A percentile compares a stretch with the other conserved stretches of the same genome.
These are phyloP conservation scores for Amiota minor DNA, from an alignment of 2,888 invertebrate genomes.

Conservation along the genomic window DNA sequence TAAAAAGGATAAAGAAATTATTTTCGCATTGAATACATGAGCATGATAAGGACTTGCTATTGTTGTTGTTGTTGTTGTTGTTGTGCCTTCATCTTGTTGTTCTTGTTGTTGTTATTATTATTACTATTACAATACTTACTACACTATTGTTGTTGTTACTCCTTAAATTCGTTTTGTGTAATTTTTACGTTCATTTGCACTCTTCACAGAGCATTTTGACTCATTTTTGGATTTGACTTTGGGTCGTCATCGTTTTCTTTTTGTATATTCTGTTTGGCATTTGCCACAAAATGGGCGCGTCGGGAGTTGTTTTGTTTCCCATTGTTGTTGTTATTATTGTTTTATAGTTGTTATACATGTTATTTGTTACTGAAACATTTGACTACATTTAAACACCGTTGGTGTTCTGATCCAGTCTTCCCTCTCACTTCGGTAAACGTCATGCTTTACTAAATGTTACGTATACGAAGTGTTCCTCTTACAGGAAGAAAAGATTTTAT, in stretches of 20 bases:
- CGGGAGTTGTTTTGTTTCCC: conserved; percentile 51
- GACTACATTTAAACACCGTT: conserved; percentile 45
- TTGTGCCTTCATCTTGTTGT: no score
- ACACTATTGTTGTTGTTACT: conserved; percentile 17
- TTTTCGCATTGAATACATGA: conserved; percentile 70
- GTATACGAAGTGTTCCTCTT: conserved; percentile 61
- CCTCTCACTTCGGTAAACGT: no score
- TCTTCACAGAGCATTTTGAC: conserved; percentile 48
- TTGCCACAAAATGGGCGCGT: conserved; percentile 46
- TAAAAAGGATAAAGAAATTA: conserved; percentile 73
- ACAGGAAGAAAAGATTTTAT: conserved; percentile 20
- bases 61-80: no score
- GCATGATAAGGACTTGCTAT: conserved; percentile 47
- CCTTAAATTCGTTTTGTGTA: conserved; percentile 56
- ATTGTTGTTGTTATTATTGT: conserved; percentile 46
- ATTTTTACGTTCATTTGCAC: conserved; percentile 54
- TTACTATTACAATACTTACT: no score
- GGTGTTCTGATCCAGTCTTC: conserved; percentile 40
- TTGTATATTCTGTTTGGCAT: conserved; percentile 11
- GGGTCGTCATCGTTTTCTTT: conserved; percentile 7
- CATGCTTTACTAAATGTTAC: conserved; percentile 35
- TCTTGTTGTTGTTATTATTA: no score
- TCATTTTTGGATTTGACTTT: conserved; percentile 24
- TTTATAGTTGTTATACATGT: conserved; percentile 45
- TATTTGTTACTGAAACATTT: conserved; percentile 32